Conservation (phyloP, 2,113 vertebrate genomes). For the Nyctibius bracteatus region DNA sequence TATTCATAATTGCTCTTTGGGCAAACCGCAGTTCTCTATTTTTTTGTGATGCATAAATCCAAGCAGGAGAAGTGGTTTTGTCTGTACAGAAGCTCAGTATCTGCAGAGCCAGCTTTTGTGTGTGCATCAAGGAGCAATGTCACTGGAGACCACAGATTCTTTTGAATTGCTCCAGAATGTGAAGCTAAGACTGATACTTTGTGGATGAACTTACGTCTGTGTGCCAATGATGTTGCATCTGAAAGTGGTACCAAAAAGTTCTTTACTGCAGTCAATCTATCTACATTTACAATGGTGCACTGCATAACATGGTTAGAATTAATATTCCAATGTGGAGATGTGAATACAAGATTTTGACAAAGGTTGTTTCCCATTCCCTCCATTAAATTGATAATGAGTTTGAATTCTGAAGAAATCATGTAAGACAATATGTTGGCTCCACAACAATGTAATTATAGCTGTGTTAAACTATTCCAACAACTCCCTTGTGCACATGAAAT, state of each 20-base stretch:
- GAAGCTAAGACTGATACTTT: neutral
- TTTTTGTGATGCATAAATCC: neutral
- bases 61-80: neutral
- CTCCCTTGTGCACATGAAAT: neutral
- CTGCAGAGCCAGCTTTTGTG: neutral
- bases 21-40: neutral
- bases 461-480: neutral
- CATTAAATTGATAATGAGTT: neutral
- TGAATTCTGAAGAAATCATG: neutral
- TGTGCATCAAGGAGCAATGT: neutral
- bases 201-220: neutral
- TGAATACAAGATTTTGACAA: neutral
- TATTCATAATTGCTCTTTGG: neutral
- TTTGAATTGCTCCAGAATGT: neutral
- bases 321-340: neutral
- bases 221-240: neutral
- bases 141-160: neutral
- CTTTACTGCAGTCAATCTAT: neutral
- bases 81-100: neutral
- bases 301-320: neutral
- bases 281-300: neutral
- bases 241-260: neutral
- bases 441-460: neutral
- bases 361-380: neutral
- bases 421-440: neutral